Base-by-base conservation (phyloP, 2,888 invertebrate species). In the Drosophila nr. perissopoda region DNA sequence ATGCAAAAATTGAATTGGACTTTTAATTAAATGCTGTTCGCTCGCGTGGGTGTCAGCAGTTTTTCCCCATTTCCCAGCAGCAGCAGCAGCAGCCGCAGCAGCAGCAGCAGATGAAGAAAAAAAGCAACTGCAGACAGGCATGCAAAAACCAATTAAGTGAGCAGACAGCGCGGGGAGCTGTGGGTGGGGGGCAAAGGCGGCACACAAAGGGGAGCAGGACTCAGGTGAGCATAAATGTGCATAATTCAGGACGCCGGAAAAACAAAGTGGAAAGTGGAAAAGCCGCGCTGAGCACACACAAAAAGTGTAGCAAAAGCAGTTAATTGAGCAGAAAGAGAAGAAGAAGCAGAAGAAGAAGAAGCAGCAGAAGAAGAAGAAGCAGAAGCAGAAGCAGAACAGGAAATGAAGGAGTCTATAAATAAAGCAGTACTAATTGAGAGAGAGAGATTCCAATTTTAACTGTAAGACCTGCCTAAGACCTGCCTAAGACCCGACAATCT, bases 1-100 rank as follows among this genome's bases (percentile, higher is more conserved):
- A 90, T 90, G 86, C 82, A 77, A 83, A 89, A 87, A 87, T 87
- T 88, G 83, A 90, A 90, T 90, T 88, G 76, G 82, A 76, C 80
- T 90, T 87, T 87, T 88, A 81, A 87, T 87, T 87, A 87, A 87
- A 90, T 88, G 69, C 76, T 74, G 64, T 60, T 64, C 46, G 21
- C 46, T 56, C 0, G 69, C 29, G 69, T 59, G 69, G 71, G 71
- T 52, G 70, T 53, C 71, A 49, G 70, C 75, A 57, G 49, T 60
- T 70, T 79, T 79, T 33, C 62, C 40, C 13, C 13, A 54, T 36
- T 36, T 13, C 21, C 54, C 54, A 36, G 27, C 57, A 66, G 62
- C 38, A 21, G 34, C 62, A 27, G 58, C 36, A 42, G 53, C 53
- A 21, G 40, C n/a, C n/a, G n/a, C 49, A 52, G 11, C 46, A 27